Conservation (phyloP, 2,113 vertebrate species). For the Lepisosteus oculatus region DNA sequence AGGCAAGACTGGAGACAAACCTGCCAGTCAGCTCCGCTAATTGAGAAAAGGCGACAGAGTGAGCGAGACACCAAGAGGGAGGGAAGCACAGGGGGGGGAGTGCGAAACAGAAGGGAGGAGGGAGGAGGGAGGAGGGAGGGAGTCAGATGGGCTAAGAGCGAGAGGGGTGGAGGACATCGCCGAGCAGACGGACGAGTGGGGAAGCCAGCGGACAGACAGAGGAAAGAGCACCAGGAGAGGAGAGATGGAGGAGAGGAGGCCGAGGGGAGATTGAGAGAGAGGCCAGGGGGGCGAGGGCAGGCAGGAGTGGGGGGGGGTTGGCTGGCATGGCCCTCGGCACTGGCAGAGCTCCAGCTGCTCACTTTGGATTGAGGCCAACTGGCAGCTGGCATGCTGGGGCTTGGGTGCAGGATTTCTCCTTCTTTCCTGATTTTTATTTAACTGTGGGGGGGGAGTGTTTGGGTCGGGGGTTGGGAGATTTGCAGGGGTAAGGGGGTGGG, state of each 20-base stretch:
- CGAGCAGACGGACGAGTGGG: constrained; percentile 11
- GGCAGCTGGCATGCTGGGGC: neutral
- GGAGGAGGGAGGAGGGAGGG: constrained; percentile 54
- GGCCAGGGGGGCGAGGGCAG: constrained; percentile 44
- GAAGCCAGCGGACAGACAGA: constrained; percentile 21
- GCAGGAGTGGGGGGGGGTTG: constrained; percentile 35
- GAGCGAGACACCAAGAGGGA: constrained; percentile 49
- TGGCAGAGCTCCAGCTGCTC: neutral
- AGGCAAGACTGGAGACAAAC: constrained; percentile 47
- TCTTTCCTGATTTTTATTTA: neutral
- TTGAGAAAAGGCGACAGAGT: constrained; percentile 64
- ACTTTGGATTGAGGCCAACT: constrained; percentile 1
- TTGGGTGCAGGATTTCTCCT: neutral
- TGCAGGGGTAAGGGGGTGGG: neutral
- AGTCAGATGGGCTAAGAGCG: constrained; percentile 66
- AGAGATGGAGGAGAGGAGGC: constrained; percentile 37
- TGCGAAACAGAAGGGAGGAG: constrained; percentile 37
- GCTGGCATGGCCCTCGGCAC: constrained; percentile 7
- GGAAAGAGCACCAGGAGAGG: constrained; percentile 27
- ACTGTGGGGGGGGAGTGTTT: neutral
- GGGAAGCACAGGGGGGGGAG: constrained; percentile 24
- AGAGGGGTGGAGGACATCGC: constrained; percentile 57
- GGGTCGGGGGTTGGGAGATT: neutral
- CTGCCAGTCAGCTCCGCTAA: constrained; percentile 60
- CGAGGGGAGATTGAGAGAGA: constrained; percentile 19